phyloP scores from a whole-genome alignment of 2,888 invertebrate species.

The Heliothis peltigera region DNA sequence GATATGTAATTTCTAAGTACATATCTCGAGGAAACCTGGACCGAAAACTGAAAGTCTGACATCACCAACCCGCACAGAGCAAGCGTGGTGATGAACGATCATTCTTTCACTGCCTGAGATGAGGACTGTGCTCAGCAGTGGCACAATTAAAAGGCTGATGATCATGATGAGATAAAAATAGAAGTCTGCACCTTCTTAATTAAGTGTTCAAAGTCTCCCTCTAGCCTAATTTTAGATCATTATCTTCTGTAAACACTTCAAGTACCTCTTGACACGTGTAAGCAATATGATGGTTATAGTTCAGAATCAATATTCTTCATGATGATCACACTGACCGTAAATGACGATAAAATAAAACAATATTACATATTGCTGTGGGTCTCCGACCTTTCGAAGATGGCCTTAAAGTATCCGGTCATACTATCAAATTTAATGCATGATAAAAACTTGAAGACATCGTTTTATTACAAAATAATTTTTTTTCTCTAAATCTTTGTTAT shows the following conservation, averaged over 20 bases:
- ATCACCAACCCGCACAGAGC: too few species aligned
- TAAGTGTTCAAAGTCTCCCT: background rate
- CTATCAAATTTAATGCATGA: slow-evolving; percentile 17
- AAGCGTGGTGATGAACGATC: too few species aligned
- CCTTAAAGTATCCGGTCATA: slow-evolving; percentile 28
- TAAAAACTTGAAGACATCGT: slow-evolving; percentile 9
- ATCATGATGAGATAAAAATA: background rate
- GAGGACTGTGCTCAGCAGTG: too few species aligned
- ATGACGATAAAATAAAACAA: slow-evolving; percentile 59
- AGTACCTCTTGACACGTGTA: slow-evolving; percentile 40
- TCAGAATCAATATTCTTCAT: slow-evolving; percentile 35
- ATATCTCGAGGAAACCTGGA: too few species aligned
- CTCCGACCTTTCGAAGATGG: slow-evolving; percentile 54
- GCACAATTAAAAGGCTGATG: too few species aligned
- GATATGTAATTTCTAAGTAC: too few species aligned
- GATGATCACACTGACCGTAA: slow-evolving; percentile 29
- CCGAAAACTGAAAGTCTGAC: too few species aligned
- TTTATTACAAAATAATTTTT: slow-evolving; percentile 4
- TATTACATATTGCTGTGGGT: slow-evolving; percentile 46
- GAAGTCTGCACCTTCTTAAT: background rate
- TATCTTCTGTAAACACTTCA: slow-evolving; percentile 6
- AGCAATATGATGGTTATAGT: slow-evolving; percentile 41
- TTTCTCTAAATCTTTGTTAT: slow-evolving; percentile 11
- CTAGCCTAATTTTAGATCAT: background rate
- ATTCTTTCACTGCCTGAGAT: too few species aligned